These are phyloP conservation scores for Epizoanthus rinbou DNA, from an alignment of 92 coral and sea anemone genomes.

Conservation along the genomic window DNA sequence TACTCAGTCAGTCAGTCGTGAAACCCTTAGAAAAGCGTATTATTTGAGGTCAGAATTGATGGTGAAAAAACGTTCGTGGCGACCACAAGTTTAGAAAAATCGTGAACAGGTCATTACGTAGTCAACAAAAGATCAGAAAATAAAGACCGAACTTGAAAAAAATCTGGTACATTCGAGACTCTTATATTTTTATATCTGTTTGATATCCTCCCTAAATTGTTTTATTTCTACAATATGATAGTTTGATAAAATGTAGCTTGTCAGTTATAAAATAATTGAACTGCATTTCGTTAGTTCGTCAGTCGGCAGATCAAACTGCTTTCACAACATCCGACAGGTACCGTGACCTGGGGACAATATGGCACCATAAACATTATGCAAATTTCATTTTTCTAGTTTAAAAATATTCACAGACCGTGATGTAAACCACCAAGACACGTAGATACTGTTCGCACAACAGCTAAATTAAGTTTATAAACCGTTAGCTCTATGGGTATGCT, in stretches of 20 bases:
- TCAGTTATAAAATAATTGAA: not conserved
- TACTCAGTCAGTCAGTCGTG: not conserved
- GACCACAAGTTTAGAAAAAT: not conserved
- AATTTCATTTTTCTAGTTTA: too few species aligned
- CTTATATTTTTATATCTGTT: too few species aligned
- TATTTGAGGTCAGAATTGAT: not conserved
- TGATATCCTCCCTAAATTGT: too few species aligned
- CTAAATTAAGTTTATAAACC: too few species aligned
- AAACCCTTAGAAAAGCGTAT: not conserved
- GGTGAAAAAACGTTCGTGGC: too few species aligned
- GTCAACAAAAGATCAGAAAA: not conserved
- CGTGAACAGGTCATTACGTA: not conserved
- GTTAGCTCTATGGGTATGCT: too few species aligned
- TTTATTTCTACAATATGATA: not conserved
- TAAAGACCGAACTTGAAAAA: too few species aligned
- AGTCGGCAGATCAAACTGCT: not conserved
- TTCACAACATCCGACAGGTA: not conserved
- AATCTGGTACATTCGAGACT: too few species aligned
- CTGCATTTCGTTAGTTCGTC: not conserved
- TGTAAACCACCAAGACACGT: too few species aligned
- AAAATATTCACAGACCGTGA: too few species aligned
- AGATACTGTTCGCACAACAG: too few species aligned
- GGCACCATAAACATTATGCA: too few species aligned
- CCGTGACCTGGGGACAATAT: not conserved
- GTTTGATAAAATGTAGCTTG: not conserved